Evolutionary conservation across 2,113 vertebrate species (phyloP).

Genomic region (Pleuronectes platessa): DNA sequence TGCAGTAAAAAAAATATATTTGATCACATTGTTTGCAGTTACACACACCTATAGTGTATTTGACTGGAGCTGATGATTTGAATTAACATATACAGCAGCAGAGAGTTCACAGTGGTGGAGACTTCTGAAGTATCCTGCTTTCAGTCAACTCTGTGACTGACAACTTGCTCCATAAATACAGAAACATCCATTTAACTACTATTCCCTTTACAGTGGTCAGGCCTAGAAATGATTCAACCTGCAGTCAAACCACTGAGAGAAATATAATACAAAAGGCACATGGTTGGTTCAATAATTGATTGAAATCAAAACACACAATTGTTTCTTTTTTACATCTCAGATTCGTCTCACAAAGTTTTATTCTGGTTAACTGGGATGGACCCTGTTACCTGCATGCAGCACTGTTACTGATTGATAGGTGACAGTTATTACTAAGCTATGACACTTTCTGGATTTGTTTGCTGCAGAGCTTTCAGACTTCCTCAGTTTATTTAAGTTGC

Average conservation of each 20-base stretch:
- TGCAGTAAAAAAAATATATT: not conserved
- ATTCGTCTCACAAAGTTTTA: not conserved
- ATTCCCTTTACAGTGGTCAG: not conserved
- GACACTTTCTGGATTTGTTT: not conserved
- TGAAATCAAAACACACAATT: not conserved
- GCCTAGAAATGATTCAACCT: not conserved
- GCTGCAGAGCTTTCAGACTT: not conserved
- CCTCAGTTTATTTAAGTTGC: too few relatives aligned
- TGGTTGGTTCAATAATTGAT: slow-evolving; percentile 1
- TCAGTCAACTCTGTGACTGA: too few relatives aligned
- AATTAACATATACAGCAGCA: slow-evolving; percentile 21
- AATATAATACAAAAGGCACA: not conserved
- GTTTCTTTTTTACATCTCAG: too few relatives aligned
- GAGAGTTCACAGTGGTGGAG: slow-evolving; percentile 19
- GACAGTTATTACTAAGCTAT: not conserved
- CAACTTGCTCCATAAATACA: not conserved
- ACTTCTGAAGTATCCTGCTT: slow-evolving; percentile 10
- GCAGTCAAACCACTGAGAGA: not conserved
- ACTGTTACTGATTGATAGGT: not conserved
- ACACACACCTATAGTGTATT: not conserved
- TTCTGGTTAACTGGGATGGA: not conserved
- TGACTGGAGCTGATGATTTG: not conserved
- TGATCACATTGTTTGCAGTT: not conserved
- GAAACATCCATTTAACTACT: slow-evolving; percentile 1
- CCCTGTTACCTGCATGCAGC: not conserved